A percentile compares a stretch with the other conserved stretches of the same genome.
phyloP scores from a whole-genome alignment of 2,888 invertebrate species.

The Biston stratarius region DNA sequence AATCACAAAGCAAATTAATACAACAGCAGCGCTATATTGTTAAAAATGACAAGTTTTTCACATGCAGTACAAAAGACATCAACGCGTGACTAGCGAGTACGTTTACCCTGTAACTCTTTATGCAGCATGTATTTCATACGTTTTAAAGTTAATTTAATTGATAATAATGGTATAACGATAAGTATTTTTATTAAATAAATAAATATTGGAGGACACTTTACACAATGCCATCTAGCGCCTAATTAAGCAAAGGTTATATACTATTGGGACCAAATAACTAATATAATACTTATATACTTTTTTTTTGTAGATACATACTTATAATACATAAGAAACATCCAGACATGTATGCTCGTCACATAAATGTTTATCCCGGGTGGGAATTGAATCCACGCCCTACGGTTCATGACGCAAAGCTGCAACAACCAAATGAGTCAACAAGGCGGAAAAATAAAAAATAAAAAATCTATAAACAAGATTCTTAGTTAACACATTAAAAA shows the following conservation, averaged over 20 bases:
- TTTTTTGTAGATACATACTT: too few species aligned
- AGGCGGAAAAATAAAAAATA: neutral
- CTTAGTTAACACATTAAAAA: neutral
- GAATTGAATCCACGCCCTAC: too few species aligned
- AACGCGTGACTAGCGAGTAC: constrained; percentile 35
- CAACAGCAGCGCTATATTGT: constrained; percentile 17
- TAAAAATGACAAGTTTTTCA: constrained; percentile 11
- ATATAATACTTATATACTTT: too few species aligned
- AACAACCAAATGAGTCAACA: too few species aligned
- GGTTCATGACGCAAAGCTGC: too few species aligned
- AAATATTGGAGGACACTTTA: too few species aligned
- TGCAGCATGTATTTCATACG: constrained; percentile 2
- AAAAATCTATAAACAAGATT: neutral
- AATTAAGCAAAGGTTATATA: too few species aligned
- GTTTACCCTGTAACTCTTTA: constrained; percentile 14
- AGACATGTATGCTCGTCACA: too few species aligned
- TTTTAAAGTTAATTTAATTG: neutral
- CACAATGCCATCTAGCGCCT: too few species aligned
- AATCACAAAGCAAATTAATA: constrained; percentile 28
- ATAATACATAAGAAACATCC: too few species aligned
- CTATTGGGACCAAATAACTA: too few species aligned
- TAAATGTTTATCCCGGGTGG: neutral
- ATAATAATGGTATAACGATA: neutral
- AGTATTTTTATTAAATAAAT: neutral
- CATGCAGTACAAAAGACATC: constrained; percentile 28